phyloP scores from a whole-genome alignment of 64 coral and sea anemone species.

The Catalaphyllia jardinei region DNA sequence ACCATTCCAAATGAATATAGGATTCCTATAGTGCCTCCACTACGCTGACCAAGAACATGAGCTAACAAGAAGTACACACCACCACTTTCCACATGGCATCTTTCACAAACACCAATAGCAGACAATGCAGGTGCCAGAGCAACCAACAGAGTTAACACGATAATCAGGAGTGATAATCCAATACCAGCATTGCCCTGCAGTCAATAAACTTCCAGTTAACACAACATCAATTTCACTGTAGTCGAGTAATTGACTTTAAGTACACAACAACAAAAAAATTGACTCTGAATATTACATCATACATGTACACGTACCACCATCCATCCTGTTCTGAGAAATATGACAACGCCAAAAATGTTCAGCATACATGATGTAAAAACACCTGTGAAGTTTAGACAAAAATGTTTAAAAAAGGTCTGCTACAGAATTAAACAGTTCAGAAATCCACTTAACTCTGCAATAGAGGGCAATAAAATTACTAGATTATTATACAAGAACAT shows the following conservation, averaged over 20 bases:
- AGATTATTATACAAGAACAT: no score
- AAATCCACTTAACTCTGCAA: no score
- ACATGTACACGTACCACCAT: slow-evolving; percentile 81
- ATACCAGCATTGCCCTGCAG: slow-evolving; percentile 94
- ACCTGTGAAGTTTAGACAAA: slow-evolving; percentile 38
- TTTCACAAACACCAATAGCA: slow-evolving; percentile 93
- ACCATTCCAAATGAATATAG: slow-evolving; percentile 96
- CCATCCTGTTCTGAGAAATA: slow-evolving; percentile 98
- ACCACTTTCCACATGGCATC: slow-evolving; percentile 89
- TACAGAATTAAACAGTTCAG: no score
- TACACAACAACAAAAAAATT: no score
- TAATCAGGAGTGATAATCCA: slow-evolving; percentile 81
- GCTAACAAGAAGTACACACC: slow-evolving; percentile 93
- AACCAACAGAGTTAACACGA: slow-evolving; percentile 90
- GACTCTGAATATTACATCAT: neutral
- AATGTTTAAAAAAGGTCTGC: neutral
- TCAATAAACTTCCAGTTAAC: neutral
- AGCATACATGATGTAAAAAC: slow-evolving; percentile 98
- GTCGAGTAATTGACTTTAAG: no score
- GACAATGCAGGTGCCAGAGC: slow-evolving; percentile 87
- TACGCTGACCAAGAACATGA: slow-evolving; percentile 86
- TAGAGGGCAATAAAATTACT: no score
- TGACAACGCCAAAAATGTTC: slow-evolving; percentile 99
- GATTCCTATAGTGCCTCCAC: slow-evolving; percentile 82
- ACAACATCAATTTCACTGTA: no score